phyloP scores from a whole-genome alignment of 2,888 invertebrate species.

The Helicoverpa assulta region DNA sequence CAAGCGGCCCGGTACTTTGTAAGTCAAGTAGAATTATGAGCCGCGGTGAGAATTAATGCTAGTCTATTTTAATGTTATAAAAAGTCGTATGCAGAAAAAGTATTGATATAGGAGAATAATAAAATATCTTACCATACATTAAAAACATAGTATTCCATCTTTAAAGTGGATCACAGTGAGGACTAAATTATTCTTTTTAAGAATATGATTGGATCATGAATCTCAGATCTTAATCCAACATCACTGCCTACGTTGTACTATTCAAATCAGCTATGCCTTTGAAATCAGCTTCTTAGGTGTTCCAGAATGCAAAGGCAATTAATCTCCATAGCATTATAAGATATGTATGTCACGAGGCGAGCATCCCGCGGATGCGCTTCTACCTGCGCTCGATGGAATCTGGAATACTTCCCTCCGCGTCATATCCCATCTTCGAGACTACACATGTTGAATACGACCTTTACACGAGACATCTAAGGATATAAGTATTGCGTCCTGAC shows the following conservation, averaged over 20 bases:
- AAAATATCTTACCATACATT: too few relatives aligned
- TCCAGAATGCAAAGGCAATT: slow-evolving; percentile 17
- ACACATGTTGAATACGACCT: not conserved
- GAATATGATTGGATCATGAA: not conserved
- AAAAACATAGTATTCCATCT: not conserved
- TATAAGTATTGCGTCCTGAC: not conserved
- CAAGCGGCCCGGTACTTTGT: not conserved
- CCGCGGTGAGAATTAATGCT: not conserved
- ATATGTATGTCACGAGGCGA: slow-evolving; percentile 7
- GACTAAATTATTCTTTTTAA: not conserved
- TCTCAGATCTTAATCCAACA: slow-evolving; percentile 8
- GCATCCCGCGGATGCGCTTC: slow-evolving; percentile 4
- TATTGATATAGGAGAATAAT: too few relatives aligned
- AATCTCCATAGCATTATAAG: slow-evolving; percentile 16
- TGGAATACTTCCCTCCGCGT: not conserved
- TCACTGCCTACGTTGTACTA: not conserved
- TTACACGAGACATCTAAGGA: not conserved
- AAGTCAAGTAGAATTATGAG: slow-evolving; percentile 20
- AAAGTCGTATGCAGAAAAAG: too few relatives aligned
- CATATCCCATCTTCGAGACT: slow-evolving; percentile 2
- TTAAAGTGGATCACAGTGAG: not conserved
- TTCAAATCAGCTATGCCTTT: not conserved
- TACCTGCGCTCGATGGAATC: slow-evolving; percentile 6
- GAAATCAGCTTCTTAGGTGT: slow-evolving; percentile 8
- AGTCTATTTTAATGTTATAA: too few relatives aligned